Evolutionary conservation across 2,888 invertebrate genomes (phyloP), one percentile per base, ranked within the genome.

Genomic region (Euzetes globulus): DNA sequence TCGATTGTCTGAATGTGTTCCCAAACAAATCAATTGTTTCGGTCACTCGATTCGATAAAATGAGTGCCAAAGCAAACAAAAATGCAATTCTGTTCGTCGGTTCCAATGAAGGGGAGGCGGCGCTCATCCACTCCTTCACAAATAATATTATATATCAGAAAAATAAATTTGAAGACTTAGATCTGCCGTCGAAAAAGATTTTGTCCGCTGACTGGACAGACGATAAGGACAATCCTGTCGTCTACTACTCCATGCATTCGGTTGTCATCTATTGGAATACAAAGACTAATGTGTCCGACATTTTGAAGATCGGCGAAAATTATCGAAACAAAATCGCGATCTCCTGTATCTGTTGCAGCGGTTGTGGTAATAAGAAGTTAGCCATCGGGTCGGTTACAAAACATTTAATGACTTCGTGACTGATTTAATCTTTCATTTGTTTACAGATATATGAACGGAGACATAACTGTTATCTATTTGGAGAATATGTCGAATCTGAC

Each of bases 381-480:
- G 74, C 74, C n/a, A 45, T 74, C 29, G 74, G 74, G 71, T 74
- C 22, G 19, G 73, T 73, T 11, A 25, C n/a, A 11, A 5, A 1
- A 65, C 37, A n/a, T 22, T 27, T 60, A 19, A 19, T 13, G 1
- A 27, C 25, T 2, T 27, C 11, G 3, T 55, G 4, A 19, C 25
- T 22, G 4, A 55, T 55, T 55, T 33, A 33, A n/a, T n/a, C 9
- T 55, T 27, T 11, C 11, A 3, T 11, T 37, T n/a, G 1, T 9
- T 33, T 29, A 15, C 47, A 73, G 73, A 17, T 73, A 50, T 63
- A 74, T 71, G 71, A 71, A 71, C 33, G 74, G 74, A 33, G 71
- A 74, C 33, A 71, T 74, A 25, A 55, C n/a, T n/a, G 55, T 74
- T 15, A 3, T 74, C 13, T 37, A 25, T 47, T 37, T 74, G 17